Evolutionary conservation across 2,888 invertebrate species (phyloP).

Genomic region (Melinaea marsaeus): DNA sequence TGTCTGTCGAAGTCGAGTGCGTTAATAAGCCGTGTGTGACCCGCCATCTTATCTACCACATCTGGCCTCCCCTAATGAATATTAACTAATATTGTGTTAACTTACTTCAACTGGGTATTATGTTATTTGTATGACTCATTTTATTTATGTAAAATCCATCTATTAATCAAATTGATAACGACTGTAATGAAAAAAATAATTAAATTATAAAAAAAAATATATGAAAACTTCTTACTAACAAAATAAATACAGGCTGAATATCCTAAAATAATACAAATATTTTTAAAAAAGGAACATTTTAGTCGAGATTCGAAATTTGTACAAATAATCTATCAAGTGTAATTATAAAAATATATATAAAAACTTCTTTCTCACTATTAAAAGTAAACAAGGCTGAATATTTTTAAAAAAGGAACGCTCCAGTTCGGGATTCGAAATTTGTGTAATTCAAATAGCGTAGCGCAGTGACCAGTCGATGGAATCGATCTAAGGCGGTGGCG

Average conservation of each 20-base stretch:
- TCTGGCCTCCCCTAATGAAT: constrained; percentile 72
- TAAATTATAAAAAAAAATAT: background rate
- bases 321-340: too few species aligned
- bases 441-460: constrained; percentile 17
- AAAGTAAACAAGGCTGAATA: too few species aligned
- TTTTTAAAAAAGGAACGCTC: too few species aligned
- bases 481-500: constrained; percentile 47
- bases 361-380: too few species aligned
- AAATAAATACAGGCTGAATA: background rate
- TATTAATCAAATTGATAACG: constrained; percentile 9
- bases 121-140: constrained; percentile 60
- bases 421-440: constrained; percentile 1
- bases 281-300: background rate
- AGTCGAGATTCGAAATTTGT: too few species aligned
- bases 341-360: too few species aligned
- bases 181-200: constrained; percentile 8
- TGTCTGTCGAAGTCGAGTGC: constrained; percentile 33
- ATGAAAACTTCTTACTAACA: background rate
- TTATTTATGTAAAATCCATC: constrained; percentile 16
- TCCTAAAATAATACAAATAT: background rate
- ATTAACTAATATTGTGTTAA: constrained; percentile 67
- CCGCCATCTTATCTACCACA: constrained; percentile 54
- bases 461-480: constrained; percentile 29
- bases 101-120: constrained; percentile 52
- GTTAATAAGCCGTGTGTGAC: constrained; percentile 45